Base-by-base conservation (phyloP, 2,888 invertebrate species). In the Cetonia aurata region DNA sequence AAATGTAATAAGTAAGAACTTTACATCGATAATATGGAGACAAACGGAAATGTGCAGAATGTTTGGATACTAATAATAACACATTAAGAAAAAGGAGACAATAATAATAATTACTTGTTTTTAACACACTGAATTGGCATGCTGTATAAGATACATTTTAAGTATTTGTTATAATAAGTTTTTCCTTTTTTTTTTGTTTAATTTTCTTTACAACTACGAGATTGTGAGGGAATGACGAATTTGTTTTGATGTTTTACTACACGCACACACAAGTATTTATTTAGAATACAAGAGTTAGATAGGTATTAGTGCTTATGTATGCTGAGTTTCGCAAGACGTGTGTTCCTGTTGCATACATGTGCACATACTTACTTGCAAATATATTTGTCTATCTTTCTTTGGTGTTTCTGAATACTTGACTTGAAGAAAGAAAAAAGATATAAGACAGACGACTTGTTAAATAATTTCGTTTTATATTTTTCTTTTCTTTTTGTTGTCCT, bases 291-390 rank as follows among this genome's bases (percentile, higher is more conserved):
- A 79, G 25, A 25, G 76, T 77, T 75, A 73, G 52, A 73, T 67
- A 59, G 37, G 37, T 37, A 37, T 37, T 80, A 82, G 81, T 81
- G 81, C 80, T 80, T 80, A 80, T 80, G 81, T 82, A 81, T 81
- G 82, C 81, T 76, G 77, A 76, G 76, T 75, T 46, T 37, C 69
- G 56, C 71, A 12, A 56, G 52, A 53, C 37, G 67, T 65, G 25
- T 67, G 56, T 56, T 50, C 65, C 68, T 75, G 72, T 77, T 76
- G 80, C 80, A 80, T 81, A 80, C 80, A 81, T 81, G 77, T 78
- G 79, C 80, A 79, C 79, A 69, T 12, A 37, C 37, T 37, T 37
- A 37, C 37, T 3, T 8, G 10, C 10, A 37, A 37, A 37, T 9
- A 62, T 59, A 55, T 59, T 55, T 56, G 57, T 59, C 57, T 67